Conservation (phyloP, 92 coral and sea anemone species). For the Blastomussa wellsi region DNA sequence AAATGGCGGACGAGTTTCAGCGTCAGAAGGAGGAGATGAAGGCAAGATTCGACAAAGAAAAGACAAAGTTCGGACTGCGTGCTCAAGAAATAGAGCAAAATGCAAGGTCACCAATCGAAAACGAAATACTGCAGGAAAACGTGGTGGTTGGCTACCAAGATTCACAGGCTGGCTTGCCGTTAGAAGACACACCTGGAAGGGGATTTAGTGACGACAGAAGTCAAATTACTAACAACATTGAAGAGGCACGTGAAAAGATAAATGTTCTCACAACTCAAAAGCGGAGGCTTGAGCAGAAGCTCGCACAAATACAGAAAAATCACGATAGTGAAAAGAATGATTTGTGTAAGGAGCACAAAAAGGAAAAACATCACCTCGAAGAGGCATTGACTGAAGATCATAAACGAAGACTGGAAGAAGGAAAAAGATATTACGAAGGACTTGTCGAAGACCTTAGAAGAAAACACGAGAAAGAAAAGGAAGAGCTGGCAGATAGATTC, state of each 20-base stretch:
- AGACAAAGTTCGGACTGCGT: constrained; percentile 14
- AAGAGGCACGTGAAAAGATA: constrained; percentile 59
- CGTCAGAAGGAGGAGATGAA: constrained; percentile 51
- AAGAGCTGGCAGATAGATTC: constrained; percentile 58
- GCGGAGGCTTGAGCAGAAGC: constrained; percentile 43
- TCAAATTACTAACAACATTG: constrained; percentile 19
- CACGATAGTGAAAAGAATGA: constrained; percentile 46
- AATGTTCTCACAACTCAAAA: constrained; percentile 51
- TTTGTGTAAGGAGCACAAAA: constrained; percentile 26
- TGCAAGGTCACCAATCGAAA: background rate
- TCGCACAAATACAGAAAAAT: constrained; percentile 34
- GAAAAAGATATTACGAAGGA: constrained; percentile 58
- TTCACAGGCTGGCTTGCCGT: background rate
- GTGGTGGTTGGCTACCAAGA: background rate
- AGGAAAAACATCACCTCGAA: constrained; percentile 45
- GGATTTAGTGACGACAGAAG: constrained; percentile 14
- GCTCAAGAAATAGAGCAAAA: constrained; percentile 15
- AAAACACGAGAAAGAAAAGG: constrained; percentile 61
- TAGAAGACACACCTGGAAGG: background rate
- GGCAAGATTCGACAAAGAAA: constrained; percentile 44
- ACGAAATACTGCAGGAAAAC: constrained; percentile 2
- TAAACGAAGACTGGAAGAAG: constrained; percentile 48
- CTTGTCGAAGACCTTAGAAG: constrained; percentile 51
- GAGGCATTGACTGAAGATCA: constrained; percentile 46
- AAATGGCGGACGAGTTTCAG: constrained; percentile 28